Base-by-base conservation (phyloP, 2,113 vertebrate genomes). In the Hypomesus transpacificus region DNA sequence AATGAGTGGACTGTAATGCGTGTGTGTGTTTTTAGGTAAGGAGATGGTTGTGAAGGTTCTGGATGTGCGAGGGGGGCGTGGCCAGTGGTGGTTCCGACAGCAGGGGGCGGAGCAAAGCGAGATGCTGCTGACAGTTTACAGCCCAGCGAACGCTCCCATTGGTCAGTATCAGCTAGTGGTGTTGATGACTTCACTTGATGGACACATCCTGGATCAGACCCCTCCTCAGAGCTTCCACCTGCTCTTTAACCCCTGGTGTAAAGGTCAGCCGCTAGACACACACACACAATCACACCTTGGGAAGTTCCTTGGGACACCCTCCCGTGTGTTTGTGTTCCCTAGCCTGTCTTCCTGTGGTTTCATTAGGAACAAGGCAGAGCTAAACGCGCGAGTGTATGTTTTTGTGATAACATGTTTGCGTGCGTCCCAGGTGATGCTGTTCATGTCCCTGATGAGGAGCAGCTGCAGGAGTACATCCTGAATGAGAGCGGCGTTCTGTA, bases 171-270 rank as follows among this genome's bases (percentile, higher is more conserved):
- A 73, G 1, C 84, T 98, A 80, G 88, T 57, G 0, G 73, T 92
- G 75, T 76, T 84, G 75, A 34, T 95, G 7, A 76, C 85, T 62
- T 89, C 91, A 21, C 77, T 80, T 0, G 87, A 88, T 0, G 86
- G 77, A 79, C 88, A 66, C 80, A 71, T 89, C 2, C 16, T 83
- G 70, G 87, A 88, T 68, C 28, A 86, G 80, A 84, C 82, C 21
- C 56, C 85, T 6, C 52, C 89, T 86, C 78, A 88, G 0, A 78
- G 85, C 16, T 95, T 98, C 78, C 82, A 94, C 77, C 78, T 99
- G 58, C 94, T 99, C 69, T 99, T 95, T 67, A 99, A 99, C 72
- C 95, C 96, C 0, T 99, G 96, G 96, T 94, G 92, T 81, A 87
- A 89, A 94, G 95, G 96, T 99, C 88, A 80, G 78, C 28, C 53